Evolutionary conservation across 2,888 invertebrate species (phyloP).

Genomic region (Melanophora roralis): DNA sequence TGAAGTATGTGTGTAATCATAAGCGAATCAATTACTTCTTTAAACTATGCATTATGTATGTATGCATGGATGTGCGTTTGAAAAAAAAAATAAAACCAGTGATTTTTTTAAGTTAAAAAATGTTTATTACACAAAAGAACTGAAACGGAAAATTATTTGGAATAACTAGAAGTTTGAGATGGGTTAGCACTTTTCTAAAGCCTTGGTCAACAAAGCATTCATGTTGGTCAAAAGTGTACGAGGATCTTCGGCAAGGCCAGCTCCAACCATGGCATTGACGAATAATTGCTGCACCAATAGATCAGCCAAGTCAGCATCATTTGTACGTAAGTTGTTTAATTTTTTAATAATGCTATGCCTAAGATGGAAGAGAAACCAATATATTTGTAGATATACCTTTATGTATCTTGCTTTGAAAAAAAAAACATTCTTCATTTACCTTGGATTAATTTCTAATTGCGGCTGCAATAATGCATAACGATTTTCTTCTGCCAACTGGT

Average conservation of each 20-base stretch:
- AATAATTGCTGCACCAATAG: slow-evolving; percentile 93
- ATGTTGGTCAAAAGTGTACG: slow-evolving; percentile 89
- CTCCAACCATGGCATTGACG: slow-evolving; percentile 95
- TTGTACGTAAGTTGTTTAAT: slow-evolving; percentile 84
- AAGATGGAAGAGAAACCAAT: slow-evolving; percentile 66
- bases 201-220: slow-evolving; percentile 89
- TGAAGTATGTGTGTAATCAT: too few species aligned
- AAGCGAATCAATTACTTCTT: too few species aligned
- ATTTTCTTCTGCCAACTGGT: slow-evolving; percentile 88
- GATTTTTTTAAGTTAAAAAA: too few species aligned
- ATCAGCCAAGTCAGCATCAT: slow-evolving; percentile 88
- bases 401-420: too few species aligned
- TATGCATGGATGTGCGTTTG: too few species aligned
- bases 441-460: slow-evolving; percentile 95
- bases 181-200: slow-evolving; percentile 85
- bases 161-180: neutral
- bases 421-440: slow-evolving; percentile 82
- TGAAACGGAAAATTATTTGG: neutral
- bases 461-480: slow-evolving; percentile 92
- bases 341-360: slow-evolving; percentile 95
- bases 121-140: neutral
- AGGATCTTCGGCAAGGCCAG: slow-evolving; percentile 95
- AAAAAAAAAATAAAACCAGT: too few species aligned
- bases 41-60: too few species aligned
- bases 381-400: too few species aligned